phyloP scores from a whole-genome alignment of 2,113 vertebrate species.

The Corydoras sp. region DNA sequence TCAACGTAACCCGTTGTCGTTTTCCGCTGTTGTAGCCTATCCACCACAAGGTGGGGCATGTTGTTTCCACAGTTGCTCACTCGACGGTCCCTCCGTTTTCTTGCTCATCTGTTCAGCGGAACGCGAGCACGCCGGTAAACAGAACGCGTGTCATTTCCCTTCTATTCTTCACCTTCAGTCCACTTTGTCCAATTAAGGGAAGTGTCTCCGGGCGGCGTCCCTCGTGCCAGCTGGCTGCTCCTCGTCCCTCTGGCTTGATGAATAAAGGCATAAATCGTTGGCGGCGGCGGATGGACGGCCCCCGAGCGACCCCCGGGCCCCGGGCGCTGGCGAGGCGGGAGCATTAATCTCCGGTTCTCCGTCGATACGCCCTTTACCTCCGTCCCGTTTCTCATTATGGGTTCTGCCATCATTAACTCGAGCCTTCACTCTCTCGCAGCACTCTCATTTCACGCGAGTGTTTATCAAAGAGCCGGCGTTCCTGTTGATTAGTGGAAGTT shows the following conservation, averaged over 20 bases:
- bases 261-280: conserved; percentile 37
- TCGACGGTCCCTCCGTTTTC: too few relatives aligned
- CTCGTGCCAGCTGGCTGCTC: conserved; percentile 31
- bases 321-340: conserved; percentile 4
- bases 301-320: conserved; percentile 23
- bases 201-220: conserved; percentile 15
- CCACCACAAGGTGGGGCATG: too few relatives aligned
- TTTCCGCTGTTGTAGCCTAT: too few relatives aligned
- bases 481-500: too few relatives aligned
- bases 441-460: neutral
- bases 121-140: conserved; percentile 1
- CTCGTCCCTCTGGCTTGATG: conserved; percentile 18
- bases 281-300: conserved; percentile 7
- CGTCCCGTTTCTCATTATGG: conserved; percentile 28
- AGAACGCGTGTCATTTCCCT: conserved; percentile 29
- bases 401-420: conserved; percentile 32
- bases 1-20: too few relatives aligned
- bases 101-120: too few relatives aligned
- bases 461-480: neutral
- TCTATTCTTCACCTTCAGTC: conserved; percentile 42
- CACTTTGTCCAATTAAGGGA: conserved; percentile 37
- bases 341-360: conserved; percentile 33
- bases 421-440: neutral
- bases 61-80: too few relatives aligned
- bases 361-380: conserved; percentile 40